Evolutionary conservation across 2,797 vertebrate genomes (phyloP), one percentile per base, ranked within the genome.

Genomic region (Channallabes apus): DNA sequence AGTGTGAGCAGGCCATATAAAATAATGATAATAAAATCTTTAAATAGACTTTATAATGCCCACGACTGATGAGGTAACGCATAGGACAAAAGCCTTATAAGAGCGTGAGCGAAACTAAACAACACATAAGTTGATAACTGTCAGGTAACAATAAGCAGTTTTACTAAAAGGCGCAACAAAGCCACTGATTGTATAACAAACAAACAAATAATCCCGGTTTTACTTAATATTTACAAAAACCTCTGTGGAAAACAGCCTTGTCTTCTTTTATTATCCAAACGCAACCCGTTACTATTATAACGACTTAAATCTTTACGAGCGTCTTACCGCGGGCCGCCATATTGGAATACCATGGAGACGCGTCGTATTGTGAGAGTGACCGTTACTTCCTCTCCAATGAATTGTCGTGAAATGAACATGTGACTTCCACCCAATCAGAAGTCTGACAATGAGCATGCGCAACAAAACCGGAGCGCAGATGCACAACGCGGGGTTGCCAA

Each of bases 271-370:
- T 46, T 62, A 41, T 6, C 29, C 6, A 78, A 46, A 5, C 0
- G 0, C 12, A 64, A 41, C 6, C 2, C 27, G 0, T 0, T 46
- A 8, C 15, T 46, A 7, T 1, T 35, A 32, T 41, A 65, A 80
- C 7, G 15, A 62, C 46, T n/a, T 27, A n/a, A 80, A 12, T 80
- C 59, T 80, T 65, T 51, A 27, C 7, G 41, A 82, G 20, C 27
- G 35, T 75, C 90, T 91, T 88, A 92, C 91, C 91, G 54, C 85
- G 82, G 6, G 72, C 86, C 17, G 91, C 91, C 91, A 92, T 92
- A 12, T 90, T 92, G 65, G 76, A 80, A 90, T 85, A 67, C 87
- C 88, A 91, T 91, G 90, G 90, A 86, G 78, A 92, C 89, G 90
- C 86, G 68, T 87, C 75, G 29, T 51, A 6, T 38, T 75, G 20